Base-by-base conservation (phyloP, 2,888 invertebrate species). In the Rapana venosa region DNA sequence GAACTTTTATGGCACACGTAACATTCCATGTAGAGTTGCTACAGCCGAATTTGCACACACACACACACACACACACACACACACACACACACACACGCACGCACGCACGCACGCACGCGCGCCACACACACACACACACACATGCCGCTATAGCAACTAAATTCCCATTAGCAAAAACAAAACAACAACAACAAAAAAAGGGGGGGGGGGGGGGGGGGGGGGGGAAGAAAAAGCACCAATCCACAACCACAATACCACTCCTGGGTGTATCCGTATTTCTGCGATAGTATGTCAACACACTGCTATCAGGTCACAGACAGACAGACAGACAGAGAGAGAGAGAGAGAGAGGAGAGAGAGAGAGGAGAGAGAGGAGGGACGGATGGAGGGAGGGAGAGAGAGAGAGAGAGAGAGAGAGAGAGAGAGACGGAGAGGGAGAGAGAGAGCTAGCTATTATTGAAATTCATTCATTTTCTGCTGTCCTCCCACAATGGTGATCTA, bases 381-480 rank as follows among this genome's bases (percentile, higher is more conserved):
- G 47, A 47, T 2, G 11, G n/a, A n/a, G n/a, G 11, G 74, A 74
- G 74, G n/a, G 26, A 74, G 26, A 79, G 6, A 81, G 36, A 81
- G 20, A 81, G 81, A 81, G 81, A 36, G 36, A 81, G 36, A 36
- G 81, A 36, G 36, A 30, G 81, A 81, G 81, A 36, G 20, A 81
- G 36, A 81, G 36, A 36, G 81, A 81, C 22, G 36, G 81, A 81
- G 36, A 22, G 74, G 1, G 22, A 22, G 66, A 66, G 1, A 66
- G 1, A 66, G 79, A 79, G 0, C n/a, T 4, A 74, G 74, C 74
- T n/a, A 74, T 74, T 30, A 74, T 30, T 13, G 74, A 74, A 66
- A 74, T 74, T 74, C 74, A 26, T 30, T n/a, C 74, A n/a, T 13
- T 74, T n/a, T 66, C 74, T 74, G 74, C 47, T 47, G 2, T 47